Evolutionary conservation across 2,888 invertebrate species (phyloP), one percentile per base, ranked within the genome.

Genomic region (Drosophila paranaensis): DNA sequence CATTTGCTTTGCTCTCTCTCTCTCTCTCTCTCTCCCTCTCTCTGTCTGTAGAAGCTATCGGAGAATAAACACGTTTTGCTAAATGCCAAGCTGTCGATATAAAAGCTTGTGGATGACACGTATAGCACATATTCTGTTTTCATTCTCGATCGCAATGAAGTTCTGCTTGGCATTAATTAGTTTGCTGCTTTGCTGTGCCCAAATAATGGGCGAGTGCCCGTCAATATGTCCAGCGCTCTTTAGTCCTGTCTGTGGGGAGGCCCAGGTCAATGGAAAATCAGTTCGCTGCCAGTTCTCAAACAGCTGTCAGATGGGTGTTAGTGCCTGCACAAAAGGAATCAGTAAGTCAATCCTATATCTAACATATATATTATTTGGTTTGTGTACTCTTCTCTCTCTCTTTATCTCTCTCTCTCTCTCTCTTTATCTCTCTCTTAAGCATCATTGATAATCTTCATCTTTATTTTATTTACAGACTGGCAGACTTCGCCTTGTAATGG

Each of bases 241-340:
- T 48, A 30, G 14, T 0, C 75, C 75, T 11, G 43, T 68, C n/a
- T 75, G 75, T 56, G 75, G 45, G 9, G 25, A 55, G 40, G 68
- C 71, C 11, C 13, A 8, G 8, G n/a, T 75, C n/a, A 8, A 14
- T 6, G 75, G 67, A 10, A 30, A 25, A 14, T 2, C 0, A 4
- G 20, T 72, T 14, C 63, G 54, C 14, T 76, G 75, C 25, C 25
- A 51, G 13, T 76, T 76, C 30, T 58, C 72, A 8, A 76, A 60
- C 13, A 6, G 40, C 6, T 76, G 75, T 14, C 0, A 0, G 2
- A 55, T 75, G 75, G 9, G n/a, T 2, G 27, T 10, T 6, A 76
- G 27, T 43, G 54, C 37, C 16, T 76, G 75, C 10, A 14, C 0
- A 1, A 50, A 42, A 0, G 16, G 55, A 30, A 71, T 71, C 13